phyloP scores from a whole-genome alignment of 2,113 vertebrate genomes.

The Choloepus hoffmanni region DNA sequence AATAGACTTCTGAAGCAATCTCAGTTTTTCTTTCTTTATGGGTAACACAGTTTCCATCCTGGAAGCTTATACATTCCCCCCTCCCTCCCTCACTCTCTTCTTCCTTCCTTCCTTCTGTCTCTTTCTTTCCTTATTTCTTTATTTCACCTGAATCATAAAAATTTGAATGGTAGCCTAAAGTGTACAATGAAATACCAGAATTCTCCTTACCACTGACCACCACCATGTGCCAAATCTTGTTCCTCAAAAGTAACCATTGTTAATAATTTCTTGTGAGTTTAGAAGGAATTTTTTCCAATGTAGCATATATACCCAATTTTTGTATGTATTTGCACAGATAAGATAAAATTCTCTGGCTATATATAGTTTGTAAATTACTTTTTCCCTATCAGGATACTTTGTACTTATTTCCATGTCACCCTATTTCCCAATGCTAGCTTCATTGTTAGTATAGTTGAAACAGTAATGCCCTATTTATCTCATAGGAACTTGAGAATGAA shows the following conservation, averaged over 20 bases:
- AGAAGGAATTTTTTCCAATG: background rate
- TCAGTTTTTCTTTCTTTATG: background rate
- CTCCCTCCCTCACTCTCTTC: background rate
- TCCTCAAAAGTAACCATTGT: background rate
- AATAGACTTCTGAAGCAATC: background rate
- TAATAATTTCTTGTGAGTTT: background rate
- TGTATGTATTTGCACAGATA: background rate
- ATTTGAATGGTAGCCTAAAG: background rate
- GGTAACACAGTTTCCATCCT: background rate
- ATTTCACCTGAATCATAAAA: background rate
- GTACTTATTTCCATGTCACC: background rate
- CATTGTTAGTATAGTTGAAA: background rate
- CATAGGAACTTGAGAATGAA: background rate
- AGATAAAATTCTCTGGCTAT: background rate
- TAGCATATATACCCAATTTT: background rate
- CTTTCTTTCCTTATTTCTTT: background rate
- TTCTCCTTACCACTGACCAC: background rate
- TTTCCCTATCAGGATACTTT: background rate
- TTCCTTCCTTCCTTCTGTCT: background rate
- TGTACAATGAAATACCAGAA: background rate
- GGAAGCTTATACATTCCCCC: accelerated
- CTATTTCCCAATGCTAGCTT: background rate
- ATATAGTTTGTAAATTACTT: background rate
- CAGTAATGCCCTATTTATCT: background rate
- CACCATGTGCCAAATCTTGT: background rate